These are phyloP conservation scores for Todus mexicanus DNA, from an alignment of 2,797 vertebrate species.

Conservation along the genomic window DNA sequence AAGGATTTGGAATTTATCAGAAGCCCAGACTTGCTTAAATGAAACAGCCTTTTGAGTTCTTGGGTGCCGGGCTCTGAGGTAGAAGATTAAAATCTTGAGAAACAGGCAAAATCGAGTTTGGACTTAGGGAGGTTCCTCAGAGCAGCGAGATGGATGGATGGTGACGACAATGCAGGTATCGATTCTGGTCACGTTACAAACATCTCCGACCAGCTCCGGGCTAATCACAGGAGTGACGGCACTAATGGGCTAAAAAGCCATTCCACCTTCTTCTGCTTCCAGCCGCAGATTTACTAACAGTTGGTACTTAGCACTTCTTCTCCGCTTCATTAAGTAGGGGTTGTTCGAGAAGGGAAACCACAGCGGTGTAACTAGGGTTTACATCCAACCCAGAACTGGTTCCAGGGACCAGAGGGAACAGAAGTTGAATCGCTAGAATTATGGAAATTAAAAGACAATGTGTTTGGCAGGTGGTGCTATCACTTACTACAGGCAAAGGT, in stretches of 20 bases:
- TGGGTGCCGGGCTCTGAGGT: neutral
- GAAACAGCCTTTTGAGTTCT: neutral
- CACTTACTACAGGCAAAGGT: neutral
- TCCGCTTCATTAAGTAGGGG: neutral
- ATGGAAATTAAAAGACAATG: neutral
- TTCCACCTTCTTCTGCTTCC: neutral
- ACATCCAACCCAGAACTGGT: neutral
- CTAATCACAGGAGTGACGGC: neutral
- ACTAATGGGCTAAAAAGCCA: neutral
- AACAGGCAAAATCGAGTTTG: neutral
- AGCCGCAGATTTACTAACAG: neutral
- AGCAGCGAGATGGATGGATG: fast-evolving
- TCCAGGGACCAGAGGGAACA: neutral
- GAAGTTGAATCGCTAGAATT: neutral
- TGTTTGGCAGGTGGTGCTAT: neutral
- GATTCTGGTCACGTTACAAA: neutral
- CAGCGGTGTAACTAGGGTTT: neutral
- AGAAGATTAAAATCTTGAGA: neutral
- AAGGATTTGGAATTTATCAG: constrained; percentile 9
- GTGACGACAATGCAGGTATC: neutral
- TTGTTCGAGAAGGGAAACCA: neutral
- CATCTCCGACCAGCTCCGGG: neutral
- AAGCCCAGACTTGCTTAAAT: neutral
- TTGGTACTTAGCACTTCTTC: neutral
- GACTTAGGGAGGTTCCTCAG: neutral